Evolutionary conservation across 1,140 invertebrate species (phyloP).

Genomic region (Galendromus occidentalis): DNA sequence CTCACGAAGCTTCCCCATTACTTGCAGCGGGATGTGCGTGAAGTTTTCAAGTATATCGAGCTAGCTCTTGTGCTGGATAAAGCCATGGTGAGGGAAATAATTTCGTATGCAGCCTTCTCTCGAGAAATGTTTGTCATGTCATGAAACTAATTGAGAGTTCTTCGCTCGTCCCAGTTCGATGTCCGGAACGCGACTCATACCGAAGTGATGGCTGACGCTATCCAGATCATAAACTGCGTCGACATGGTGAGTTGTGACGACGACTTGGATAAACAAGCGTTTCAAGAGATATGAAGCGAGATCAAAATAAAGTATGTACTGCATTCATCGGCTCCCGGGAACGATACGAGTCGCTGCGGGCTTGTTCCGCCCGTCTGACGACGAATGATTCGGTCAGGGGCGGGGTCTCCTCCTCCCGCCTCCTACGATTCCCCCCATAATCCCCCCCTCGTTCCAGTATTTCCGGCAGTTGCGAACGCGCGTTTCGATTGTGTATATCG

Average conservation of each 20-base stretch:
- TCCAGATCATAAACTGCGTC: slow-evolving; percentile 88
- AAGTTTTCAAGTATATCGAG: slow-evolving; percentile 76
- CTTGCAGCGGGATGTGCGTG: slow-evolving; percentile 46
- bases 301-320: too few species aligned
- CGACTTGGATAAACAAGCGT: neutral
- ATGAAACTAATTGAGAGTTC: neutral
- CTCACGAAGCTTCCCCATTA: neutral
- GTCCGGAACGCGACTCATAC: slow-evolving; percentile 64
- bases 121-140: neutral
- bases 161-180: slow-evolving; percentile 44
- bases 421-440: neutral
- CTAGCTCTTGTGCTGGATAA: slow-evolving; percentile 75
- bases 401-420: neutral
- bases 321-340: too few species aligned
- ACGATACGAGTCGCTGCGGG: too few species aligned
- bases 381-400: too few species aligned
- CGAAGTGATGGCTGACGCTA: slow-evolving; percentile 77
- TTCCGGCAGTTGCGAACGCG: slow-evolving; percentile 76
- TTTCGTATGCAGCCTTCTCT: neutral
- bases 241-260: slow-evolving; percentile 54
- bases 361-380: too few species aligned
- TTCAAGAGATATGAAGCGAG: too few species aligned
- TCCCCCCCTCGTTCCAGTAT: slow-evolving; percentile 42
- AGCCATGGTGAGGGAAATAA: slow-evolving; percentile 54
- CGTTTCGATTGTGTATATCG: slow-evolving; percentile 81